These are phyloP conservation scores for Luffia ferchaultella DNA, from an alignment of 2,888 invertebrate genomes.

Conservation along the genomic window DNA sequence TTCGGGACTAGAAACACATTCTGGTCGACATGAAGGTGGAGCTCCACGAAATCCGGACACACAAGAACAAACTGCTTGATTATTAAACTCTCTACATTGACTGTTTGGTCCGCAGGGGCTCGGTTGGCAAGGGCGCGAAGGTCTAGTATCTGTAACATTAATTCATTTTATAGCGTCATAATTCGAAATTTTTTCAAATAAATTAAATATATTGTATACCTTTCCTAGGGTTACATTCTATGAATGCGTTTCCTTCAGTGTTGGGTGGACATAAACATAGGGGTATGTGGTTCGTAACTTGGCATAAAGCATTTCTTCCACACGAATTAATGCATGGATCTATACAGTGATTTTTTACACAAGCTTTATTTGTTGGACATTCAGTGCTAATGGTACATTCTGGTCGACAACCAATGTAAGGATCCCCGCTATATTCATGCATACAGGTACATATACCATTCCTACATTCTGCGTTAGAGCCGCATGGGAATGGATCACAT, in stretches of 20 bases:
- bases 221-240: constrained; percentile 68
- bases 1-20: constrained; percentile 76
- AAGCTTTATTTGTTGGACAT: constrained; percentile 74
- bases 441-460: constrained; percentile 69
- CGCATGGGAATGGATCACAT: constrained; percentile 74
- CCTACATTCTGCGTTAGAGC: constrained; percentile 67
- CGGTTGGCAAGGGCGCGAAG: constrained; percentile 68
- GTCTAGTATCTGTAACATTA: constrained; percentile 32
- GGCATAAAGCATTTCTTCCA: constrained; percentile 75
- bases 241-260: constrained; percentile 76
- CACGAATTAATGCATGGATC: constrained; percentile 81
- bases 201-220: constrained; percentile 29
- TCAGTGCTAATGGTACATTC: constrained; percentile 79
- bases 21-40: constrained; percentile 75
- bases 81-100: constrained; percentile 67
- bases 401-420: constrained; percentile 74
- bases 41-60: constrained; percentile 69
- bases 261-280: constrained; percentile 77
- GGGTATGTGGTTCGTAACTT: constrained; percentile 79
- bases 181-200: neutral
- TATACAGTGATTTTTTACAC: constrained; percentile 73
- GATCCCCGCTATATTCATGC: constrained; percentile 71
- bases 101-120: constrained; percentile 71
- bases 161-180: constrained; percentile 4
- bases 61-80: constrained; percentile 75